Evolutionary conservation across 2,113 vertebrate genomes (phyloP), one percentile per base, ranked within the genome.

Genomic region (Scopus umbretta): DNA sequence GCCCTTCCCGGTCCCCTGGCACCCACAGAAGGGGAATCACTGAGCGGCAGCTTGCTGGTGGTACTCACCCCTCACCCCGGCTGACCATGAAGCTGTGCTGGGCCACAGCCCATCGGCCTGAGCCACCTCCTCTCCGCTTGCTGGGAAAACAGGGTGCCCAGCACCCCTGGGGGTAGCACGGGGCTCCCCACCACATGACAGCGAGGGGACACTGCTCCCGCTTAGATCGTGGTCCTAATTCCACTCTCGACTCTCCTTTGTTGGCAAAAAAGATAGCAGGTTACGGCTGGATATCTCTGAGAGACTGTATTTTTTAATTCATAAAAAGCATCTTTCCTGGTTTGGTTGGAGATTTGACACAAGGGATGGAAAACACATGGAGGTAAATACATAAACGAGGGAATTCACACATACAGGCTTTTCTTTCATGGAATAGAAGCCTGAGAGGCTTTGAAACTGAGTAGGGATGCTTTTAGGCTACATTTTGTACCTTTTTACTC

Each of bases 401-500:
- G 56, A 93, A 94, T 96, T 95, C 45, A 81, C 14, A 15, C 18
- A 5, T 84, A 10, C 26, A 23, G 61, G 38, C 47, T 67, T 58
- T 17, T 82, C 80, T 94, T 91, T 92, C 29, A 15, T 67, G 80
- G 84, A 95, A 49, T 96, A 56, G 58, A 89, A 93, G 53, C 95
- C 80, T 50, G 62, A 94, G 84, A 89, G 83, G 63, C 81, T 96
- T 73, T 66, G 87, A 58, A 92, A 83, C 56, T 43, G 62, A 92
- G 59, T 94, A 38, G 27, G 40, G 81, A 74, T 27, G 15, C 9
- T 40, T 75, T 17, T 27, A 70, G 65, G 78, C 76, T 95, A 90
- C 88, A 87, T 96, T 97, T 97, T 75, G 17, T 63, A 15, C 32
- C 27, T 90, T 94, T 97, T 94, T 80, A 50, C 65, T 94, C 63